Base-by-base conservation (phyloP, 2,797 vertebrate genomes). In the Lacerta bilineata region DNA sequence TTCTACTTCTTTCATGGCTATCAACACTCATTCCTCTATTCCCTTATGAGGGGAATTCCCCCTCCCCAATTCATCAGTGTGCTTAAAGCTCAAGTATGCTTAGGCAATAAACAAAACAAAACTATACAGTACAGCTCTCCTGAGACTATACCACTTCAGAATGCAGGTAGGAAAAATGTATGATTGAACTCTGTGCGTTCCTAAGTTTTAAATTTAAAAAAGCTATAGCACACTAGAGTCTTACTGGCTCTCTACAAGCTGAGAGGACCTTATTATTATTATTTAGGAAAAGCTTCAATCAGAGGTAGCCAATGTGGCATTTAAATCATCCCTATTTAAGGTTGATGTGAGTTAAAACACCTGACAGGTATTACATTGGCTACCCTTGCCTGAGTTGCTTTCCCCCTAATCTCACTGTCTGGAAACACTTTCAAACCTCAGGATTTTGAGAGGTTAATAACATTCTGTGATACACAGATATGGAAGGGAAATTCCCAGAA, bases 1-100 rank as follows among this genome's bases (percentile, higher is more conserved):
- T 46, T 0, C 0, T 0, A 17, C 9, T 84, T 74, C n/a, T n/a
- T 72, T 84, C n/a, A 72, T 39, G n/a, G n/a, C 9, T 55, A 46
- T 75, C 1, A 55, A 55, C 0, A 18, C 13, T 55, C 29, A 84
- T 10, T n/a, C 8, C 9, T 46, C 82, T 33, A 33, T 20, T 29
- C 18, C 69, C 18, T 83, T 83, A 46, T 29, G 18, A 83, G 41
- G 17, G 33, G 20, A 8, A 55, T 55, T 55, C 13, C 50, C 46
- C 1, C 13, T 3, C 50, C 3, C 13, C 46, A 46, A 55, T 64
- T 64, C 61, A 23, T 64, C 20, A 23, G 61, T 61, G 59, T 61
- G 18, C 59, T 61, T 61, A 61, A 20, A 23, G 50, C 11, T 50
- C 43, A 29, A 50, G 27, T 61, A 27, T 41, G 23, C n/a, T 80